Evolutionary conservation across 2,113 vertebrate genomes (phyloP).

Genomic region (Hippocampus guttulatus): DNA sequence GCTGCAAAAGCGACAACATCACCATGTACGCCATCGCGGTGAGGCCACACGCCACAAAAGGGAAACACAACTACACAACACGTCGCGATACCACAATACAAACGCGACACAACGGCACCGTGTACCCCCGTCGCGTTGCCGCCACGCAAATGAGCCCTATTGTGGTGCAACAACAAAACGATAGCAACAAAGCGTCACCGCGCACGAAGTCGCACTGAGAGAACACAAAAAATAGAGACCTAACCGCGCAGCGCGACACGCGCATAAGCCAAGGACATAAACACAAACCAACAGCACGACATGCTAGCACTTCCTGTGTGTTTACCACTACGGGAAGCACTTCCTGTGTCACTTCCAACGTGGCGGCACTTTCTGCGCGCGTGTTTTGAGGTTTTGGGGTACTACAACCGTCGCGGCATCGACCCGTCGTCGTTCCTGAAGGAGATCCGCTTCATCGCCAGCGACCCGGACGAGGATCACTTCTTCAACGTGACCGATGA

Average conservation of each 20-base stretch:
- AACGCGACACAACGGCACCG: no score
- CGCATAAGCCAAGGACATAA: neutral
- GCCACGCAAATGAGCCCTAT: no score
- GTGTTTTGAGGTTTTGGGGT: slow-evolving; percentile 83
- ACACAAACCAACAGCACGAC: neutral
- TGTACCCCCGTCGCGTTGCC: no score
- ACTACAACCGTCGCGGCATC: slow-evolving; percentile 92
- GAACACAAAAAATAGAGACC: no score
- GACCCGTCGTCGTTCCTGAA: slow-evolving; percentile 88
- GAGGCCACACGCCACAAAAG: slow-evolving; percentile 44
- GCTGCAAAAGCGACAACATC: slow-evolving; percentile 88
- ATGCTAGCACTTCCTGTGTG: neutral
- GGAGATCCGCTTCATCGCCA: slow-evolving; percentile 94
- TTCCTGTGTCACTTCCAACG: no score
- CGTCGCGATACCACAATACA: no score
- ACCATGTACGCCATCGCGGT: slow-evolving; percentile 94
- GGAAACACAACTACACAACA: neutral
- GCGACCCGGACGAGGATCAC: slow-evolving; percentile 89
- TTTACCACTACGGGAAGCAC: no score
- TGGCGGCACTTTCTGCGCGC: neutral
- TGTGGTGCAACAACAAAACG: no score
- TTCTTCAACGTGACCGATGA: slow-evolving; percentile 96
- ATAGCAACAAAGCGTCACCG: no score
- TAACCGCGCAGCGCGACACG: no score
- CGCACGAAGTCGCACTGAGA: no score